Percentiles rank a stretch among this genome's conserved stretches.
phyloP scores from a whole-genome alignment of 2,113 vertebrate species.

The Hypanus sabinus region DNA sequence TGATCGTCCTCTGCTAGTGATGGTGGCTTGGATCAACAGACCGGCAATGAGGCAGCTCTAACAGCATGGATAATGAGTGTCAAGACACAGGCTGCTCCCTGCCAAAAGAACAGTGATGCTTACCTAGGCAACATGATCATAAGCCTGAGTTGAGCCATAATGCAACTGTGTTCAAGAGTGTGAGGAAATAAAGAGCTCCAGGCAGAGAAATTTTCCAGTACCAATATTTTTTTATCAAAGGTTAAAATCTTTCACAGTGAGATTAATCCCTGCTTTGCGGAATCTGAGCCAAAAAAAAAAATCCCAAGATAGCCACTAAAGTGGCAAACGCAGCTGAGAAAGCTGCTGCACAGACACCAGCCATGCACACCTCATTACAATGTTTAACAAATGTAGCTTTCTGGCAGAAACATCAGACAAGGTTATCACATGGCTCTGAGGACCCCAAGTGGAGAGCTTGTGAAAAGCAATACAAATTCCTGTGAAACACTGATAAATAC shows the following conservation, averaged over 20 bases:
- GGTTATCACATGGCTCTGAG: conserved; percentile 27
- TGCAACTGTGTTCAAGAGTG: background rate
- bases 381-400: background rate
- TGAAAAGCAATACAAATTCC: background rate
- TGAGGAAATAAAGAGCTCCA: conserved; percentile 1
- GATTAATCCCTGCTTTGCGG: background rate
- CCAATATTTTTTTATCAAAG: conserved; percentile 4
- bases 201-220: background rate
- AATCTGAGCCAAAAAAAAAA: background rate
- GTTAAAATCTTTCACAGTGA: background rate
- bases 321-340: background rate
- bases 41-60: background rate
- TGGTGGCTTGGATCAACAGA: too few relatives aligned
- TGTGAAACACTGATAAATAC: background rate
- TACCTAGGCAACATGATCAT: too few relatives aligned
- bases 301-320: background rate
- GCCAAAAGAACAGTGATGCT: background rate
- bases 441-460: conserved; percentile 15
- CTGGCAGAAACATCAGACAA: background rate
- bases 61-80: background rate
- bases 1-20: background rate
- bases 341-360: background rate
- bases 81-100: background rate
- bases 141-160: background rate
- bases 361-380: background rate